Conservation (phyloP, 2,888 invertebrate genomes). For the Torymus texanus region DNA sequence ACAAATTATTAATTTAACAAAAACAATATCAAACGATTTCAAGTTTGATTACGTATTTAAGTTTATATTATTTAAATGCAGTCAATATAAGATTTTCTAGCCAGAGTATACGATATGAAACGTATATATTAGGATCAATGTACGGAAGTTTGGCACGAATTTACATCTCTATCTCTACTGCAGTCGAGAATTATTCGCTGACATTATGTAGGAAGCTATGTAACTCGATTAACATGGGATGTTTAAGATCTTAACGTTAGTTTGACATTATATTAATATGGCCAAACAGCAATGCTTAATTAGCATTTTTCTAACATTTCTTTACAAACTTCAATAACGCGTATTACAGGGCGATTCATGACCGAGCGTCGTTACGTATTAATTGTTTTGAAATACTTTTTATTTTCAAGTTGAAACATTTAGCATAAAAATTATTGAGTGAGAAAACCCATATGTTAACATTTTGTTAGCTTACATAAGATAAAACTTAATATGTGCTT, state of each 20-base stretch:
- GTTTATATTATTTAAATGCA: slow-evolving; percentile 5
- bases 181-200: slow-evolving; percentile 17
- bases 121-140: slow-evolving; percentile 4
- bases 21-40: neutral
- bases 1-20: neutral
- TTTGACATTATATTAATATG: neutral
- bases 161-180: slow-evolving; percentile 20
- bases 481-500: no score
- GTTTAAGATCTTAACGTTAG: slow-evolving; percentile 28
- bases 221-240: slow-evolving; percentile 15
- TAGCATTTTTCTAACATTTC: slow-evolving; percentile 10
- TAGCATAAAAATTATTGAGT: no score
- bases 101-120: slow-evolving; percentile 8
- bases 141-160: slow-evolving; percentile 51
- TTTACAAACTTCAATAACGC: slow-evolving; percentile 22
- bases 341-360: slow-evolving; percentile 5
- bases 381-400: neutral
- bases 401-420: neutral
- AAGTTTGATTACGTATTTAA: no score
- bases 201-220: slow-evolving; percentile 29
- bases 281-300: slow-evolving; percentile 19
- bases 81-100: slow-evolving; percentile 21
- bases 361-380: neutral
- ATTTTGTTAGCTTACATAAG: no score
- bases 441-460: no score